These are phyloP conservation scores for Trissoscelio sp. DNA, from an alignment of 2,888 invertebrate genomes.

Conservation along the genomic window DNA sequence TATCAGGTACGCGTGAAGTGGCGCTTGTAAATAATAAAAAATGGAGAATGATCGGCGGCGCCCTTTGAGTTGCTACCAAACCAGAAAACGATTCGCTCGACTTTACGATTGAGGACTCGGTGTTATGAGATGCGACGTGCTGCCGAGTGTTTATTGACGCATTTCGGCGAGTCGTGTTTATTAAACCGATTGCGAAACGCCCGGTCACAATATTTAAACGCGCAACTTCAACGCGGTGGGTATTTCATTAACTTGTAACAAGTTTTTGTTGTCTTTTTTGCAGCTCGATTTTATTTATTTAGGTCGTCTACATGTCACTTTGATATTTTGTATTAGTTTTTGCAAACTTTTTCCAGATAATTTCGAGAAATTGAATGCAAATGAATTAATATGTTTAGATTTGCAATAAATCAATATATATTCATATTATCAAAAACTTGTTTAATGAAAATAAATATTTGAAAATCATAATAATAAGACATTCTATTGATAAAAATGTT, in stretches of 20 bases:
- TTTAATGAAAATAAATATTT: no score
- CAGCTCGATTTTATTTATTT: not conserved
- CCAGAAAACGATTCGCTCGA: constrained; percentile 18
- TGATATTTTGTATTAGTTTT: constrained; percentile 8
- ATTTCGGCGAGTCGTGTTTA: constrained; percentile 16
- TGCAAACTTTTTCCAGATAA: not conserved
- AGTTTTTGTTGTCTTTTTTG: not conserved
- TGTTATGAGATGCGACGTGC: constrained; percentile 23
- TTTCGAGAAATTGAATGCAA: no score
- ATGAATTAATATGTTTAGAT: no score
- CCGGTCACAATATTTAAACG: constrained; percentile 18
- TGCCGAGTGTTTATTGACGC: constrained; percentile 2
- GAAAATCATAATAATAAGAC: no score
- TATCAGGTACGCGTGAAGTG: constrained; percentile 36
- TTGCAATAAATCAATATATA: no score
- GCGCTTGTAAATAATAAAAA: constrained; percentile 41
- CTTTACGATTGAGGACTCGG: not conserved
- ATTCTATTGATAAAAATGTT: no score
- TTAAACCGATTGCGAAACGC: not conserved
- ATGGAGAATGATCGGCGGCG: constrained; percentile 11
- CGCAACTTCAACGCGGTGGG: not conserved
- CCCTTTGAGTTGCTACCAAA: constrained; percentile 17
- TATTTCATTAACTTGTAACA: constrained; percentile 5
- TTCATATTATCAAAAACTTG: no score
- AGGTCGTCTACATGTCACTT: not conserved